These are phyloP conservation scores for Noctua janthe DNA, from an alignment of 2,888 invertebrate species.

Conservation along the genomic window DNA sequence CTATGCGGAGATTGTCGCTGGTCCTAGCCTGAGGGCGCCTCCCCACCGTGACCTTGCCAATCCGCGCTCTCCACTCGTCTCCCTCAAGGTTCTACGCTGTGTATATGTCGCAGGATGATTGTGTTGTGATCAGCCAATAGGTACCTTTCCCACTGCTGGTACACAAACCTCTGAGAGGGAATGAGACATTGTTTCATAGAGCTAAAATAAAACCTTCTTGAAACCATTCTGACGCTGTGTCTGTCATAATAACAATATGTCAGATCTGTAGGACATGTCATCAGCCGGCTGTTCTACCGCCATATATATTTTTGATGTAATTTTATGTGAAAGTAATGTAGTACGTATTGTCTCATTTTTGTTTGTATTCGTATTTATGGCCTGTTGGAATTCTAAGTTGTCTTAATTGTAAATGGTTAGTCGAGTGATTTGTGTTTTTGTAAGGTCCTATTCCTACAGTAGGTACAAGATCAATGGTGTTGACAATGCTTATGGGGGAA, in stretches of 20 bases:
- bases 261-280: constrained; percentile 66
- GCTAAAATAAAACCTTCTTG: constrained; percentile 8
- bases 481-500: neutral
- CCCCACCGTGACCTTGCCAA: too few species aligned
- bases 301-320: constrained; percentile 57
- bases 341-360: constrained; percentile 45
- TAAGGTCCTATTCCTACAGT: too few species aligned
- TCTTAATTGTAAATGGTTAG: constrained; percentile 54
- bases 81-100: neutral
- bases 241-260: constrained; percentile 24
- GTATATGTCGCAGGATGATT: neutral
- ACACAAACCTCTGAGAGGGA: neutral
- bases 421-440: neutral
- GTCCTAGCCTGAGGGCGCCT: neutral
- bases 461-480: neutral
- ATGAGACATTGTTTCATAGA: neutral
- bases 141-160: neutral
- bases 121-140: neutral
- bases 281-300: constrained; percentile 64
- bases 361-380: constrained; percentile 56
- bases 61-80: too few species aligned
- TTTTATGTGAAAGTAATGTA: constrained; percentile 66
- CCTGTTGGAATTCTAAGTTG: constrained; percentile 40
- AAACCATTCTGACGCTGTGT: neutral
- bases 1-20: neutral